Conservation (phyloP, 2,797 vertebrate genomes). For the Myotis planiceps region DNA sequence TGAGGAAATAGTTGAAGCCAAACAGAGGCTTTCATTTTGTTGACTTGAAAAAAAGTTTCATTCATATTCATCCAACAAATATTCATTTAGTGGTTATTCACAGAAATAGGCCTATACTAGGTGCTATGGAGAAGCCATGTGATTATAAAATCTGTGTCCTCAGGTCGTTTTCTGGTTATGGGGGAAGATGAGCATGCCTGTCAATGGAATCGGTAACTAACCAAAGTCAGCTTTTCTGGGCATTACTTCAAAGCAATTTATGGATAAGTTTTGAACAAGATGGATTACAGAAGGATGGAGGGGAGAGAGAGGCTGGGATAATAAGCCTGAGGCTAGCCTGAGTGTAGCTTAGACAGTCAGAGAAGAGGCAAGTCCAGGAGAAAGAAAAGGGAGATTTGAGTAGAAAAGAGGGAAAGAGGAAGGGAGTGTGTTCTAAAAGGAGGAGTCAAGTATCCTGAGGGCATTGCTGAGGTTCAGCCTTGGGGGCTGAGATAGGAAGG, state of each 20-base stretch:
- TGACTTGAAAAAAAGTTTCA: conserved; percentile 71
- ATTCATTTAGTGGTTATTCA: conserved; percentile 47
- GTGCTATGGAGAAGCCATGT: neutral
- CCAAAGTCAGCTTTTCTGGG: neutral
- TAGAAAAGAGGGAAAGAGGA: neutral
- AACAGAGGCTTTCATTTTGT: conserved; percentile 70
- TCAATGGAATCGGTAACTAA: neutral
- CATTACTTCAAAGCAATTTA: neutral
- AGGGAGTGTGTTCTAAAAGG: neutral
- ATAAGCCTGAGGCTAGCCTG: neutral
- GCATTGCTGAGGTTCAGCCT: neutral
- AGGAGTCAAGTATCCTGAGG: neutral
- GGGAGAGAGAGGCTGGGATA: neutral
- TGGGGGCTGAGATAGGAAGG: neutral
- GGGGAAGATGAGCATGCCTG: neutral
- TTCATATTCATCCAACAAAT: conserved; percentile 72
- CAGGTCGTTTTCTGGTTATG: neutral
- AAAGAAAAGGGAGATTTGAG: neutral
- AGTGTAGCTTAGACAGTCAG: neutral
- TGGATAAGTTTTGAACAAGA: neutral
- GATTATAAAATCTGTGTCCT: conserved; percentile 3
- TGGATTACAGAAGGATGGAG: neutral
- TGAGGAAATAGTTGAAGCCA: conserved; percentile 75
- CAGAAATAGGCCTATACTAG: conserved; percentile 13
- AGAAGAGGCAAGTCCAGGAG: neutral